Conservation (phyloP, 2,113 vertebrate genomes). For the Onychorhynchus coronatus region DNA sequence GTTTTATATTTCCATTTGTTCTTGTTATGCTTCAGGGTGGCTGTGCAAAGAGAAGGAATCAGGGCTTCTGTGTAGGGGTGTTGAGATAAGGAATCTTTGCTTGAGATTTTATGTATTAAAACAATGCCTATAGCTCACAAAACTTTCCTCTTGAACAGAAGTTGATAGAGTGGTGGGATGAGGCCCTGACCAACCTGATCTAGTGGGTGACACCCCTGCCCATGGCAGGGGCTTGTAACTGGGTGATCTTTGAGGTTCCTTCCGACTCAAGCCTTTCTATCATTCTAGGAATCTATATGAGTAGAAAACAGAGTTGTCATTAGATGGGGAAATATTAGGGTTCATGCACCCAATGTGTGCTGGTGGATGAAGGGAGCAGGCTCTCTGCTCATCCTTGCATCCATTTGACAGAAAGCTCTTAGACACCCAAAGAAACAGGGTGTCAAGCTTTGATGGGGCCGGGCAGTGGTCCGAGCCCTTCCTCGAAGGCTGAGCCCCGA, state of each 20-base stretch:
- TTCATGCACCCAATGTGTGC: accelerated
- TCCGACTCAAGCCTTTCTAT: neutral
- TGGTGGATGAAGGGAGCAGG: accelerated
- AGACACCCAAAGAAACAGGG: accelerated
- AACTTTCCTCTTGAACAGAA: neutral
- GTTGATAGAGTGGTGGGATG: neutral
- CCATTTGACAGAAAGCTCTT: neutral
- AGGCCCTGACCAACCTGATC: neutral
- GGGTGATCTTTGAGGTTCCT: neutral
- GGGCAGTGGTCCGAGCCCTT: neutral
- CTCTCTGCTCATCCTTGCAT: neutral
- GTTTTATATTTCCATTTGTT: neutral
- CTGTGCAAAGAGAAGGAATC: neutral
- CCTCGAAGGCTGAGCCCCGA: neutral
- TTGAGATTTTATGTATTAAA: neutral
- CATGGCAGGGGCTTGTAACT: neutral
- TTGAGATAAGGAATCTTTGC: neutral
- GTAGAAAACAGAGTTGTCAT: neutral
- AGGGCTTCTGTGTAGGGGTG: accelerated
- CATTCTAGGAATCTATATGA: accelerated
- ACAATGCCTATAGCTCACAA: neutral
- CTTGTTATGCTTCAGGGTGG: neutral
- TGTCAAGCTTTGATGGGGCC: neutral
- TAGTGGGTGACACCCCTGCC: neutral
- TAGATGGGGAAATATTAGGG: neutral